Percentiles rank a stretch among this genome's conserved stretches.
These are phyloP conservation scores for Gobius niger DNA, from an alignment of 2,113 vertebrate genomes.

Conservation along the genomic window DNA sequence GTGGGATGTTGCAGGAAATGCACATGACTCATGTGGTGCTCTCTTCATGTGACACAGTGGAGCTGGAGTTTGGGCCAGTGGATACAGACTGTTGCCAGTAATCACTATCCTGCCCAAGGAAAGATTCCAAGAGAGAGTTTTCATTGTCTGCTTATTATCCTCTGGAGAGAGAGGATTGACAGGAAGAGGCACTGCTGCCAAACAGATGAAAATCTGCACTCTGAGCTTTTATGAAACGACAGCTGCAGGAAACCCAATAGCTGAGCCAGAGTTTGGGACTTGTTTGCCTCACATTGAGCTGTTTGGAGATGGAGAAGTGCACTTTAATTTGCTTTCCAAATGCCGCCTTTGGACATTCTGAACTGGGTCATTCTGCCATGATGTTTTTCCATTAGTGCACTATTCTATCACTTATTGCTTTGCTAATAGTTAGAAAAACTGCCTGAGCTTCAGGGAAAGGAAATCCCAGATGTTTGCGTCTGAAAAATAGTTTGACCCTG, in stretches of 20 bases:
- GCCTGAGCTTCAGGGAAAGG: constrained; percentile 44
- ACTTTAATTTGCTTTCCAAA: constrained; percentile 39
- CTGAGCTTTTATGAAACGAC: constrained; percentile 57
- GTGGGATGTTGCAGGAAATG: constrained; percentile 29
- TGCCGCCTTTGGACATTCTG: background rate
- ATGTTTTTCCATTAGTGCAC: constrained; percentile 22
- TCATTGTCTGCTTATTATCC: constrained; percentile 55
- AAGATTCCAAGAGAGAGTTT: constrained; percentile 50
- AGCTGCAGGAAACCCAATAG: constrained; percentile 73
- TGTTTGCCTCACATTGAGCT: constrained; percentile 27
- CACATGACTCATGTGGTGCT: constrained; percentile 47
- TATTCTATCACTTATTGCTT: constrained; percentile 25
- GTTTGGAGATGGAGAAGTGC: constrained; percentile 27
- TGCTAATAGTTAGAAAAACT: constrained; percentile 16
- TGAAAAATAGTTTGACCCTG: constrained; percentile 60
- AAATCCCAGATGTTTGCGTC: constrained; percentile 70
- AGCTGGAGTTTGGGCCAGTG: constrained; percentile 27
- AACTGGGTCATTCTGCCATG: constrained; percentile 2
- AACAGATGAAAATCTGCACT: constrained; percentile 67
- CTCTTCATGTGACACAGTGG: constrained; percentile 43
- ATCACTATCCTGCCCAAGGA: constrained; percentile 41
- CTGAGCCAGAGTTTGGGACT: constrained; percentile 31
- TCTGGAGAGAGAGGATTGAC: constrained; percentile 49
- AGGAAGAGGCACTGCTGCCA: constrained; percentile 60
- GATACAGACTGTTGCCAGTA: constrained; percentile 30